Evolutionary conservation across 2,888 invertebrate species (phyloP).

Genomic region (Stramonita haemastoma): DNA sequence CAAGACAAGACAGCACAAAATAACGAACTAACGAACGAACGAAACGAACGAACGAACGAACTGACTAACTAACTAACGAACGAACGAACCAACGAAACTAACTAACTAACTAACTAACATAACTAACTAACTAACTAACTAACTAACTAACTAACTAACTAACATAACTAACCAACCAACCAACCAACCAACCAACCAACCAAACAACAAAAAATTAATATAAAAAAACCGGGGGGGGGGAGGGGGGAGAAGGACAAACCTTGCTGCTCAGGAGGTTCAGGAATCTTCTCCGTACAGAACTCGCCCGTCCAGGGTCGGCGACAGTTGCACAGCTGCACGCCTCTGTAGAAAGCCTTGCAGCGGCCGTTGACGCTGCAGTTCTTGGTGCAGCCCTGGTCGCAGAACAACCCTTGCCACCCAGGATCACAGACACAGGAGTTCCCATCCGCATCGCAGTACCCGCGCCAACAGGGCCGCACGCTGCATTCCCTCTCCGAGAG

Average conservation of each 20-base stretch:
- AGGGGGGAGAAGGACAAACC: not conserved
- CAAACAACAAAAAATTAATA: not conserved
- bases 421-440: not conserved
- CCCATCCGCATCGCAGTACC: not conserved
- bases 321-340: not conserved
- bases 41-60: too few relatives aligned
- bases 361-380: not conserved
- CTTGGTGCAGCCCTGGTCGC: not conserved
- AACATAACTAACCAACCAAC: not conserved
- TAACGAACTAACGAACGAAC: too few relatives aligned
- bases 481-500: not conserved
- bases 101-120: too few relatives aligned
- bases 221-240: not conserved
- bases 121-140: too few relatives aligned
- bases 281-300: not conserved
- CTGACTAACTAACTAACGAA: too few relatives aligned
- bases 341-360: not conserved
- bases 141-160: too few relatives aligned
- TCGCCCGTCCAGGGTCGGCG: not conserved
- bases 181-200: too few relatives aligned
- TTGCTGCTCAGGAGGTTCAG: not conserved
- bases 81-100: not conserved
- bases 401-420: constrained; percentile 7
- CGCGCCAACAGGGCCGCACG: not conserved
- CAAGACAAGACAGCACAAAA: not conserved